Percentiles rank a stretch among this genome's conserved stretches.
These are phyloP conservation scores for Polymixis lichenea DNA, from an alignment of 2,888 invertebrate species.

Conservation along the genomic window DNA sequence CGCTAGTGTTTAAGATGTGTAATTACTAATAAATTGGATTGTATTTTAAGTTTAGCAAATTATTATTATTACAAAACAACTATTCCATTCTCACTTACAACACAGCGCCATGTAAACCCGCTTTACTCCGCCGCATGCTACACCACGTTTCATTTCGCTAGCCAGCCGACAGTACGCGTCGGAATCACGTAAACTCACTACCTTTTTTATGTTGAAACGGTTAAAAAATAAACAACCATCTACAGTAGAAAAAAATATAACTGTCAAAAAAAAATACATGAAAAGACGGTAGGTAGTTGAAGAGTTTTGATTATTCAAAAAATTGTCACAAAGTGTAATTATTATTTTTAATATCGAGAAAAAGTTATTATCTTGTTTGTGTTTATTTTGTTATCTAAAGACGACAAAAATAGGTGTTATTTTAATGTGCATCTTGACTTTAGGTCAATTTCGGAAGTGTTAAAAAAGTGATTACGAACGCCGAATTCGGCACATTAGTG, in stretches of 20 bases:
- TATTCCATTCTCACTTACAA: not conserved
- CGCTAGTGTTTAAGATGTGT: no score
- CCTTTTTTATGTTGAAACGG: conserved; percentile 16
- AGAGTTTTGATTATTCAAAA: not conserved
- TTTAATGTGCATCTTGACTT: not conserved
- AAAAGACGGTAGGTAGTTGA: not conserved
- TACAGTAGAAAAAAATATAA: not conserved
- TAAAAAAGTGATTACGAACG: not conserved
- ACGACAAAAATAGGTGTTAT: not conserved
- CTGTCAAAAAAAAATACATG: not conserved
- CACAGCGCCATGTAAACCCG: conserved; percentile 68
- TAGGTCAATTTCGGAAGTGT: not conserved
- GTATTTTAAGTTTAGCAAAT: no score
- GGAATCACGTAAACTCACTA: conserved; percentile 39
- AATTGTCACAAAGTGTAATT: not conserved
- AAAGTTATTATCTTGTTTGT: no score
- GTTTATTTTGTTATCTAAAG: not conserved
- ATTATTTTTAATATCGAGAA: not conserved
- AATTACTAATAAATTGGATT: no score
- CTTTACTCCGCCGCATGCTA: conserved; percentile 49
- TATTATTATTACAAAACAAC: no score
- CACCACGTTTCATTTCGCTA: conserved; percentile 36
- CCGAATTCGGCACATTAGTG: not conserved
- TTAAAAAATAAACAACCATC: not conserved
- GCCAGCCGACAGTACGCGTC: conserved; percentile 38